Percentiles rank a stretch among this genome's conserved stretches.
phyloP scores from a whole-genome alignment of 2,888 invertebrate species.

The Phyto melanocephala region DNA sequence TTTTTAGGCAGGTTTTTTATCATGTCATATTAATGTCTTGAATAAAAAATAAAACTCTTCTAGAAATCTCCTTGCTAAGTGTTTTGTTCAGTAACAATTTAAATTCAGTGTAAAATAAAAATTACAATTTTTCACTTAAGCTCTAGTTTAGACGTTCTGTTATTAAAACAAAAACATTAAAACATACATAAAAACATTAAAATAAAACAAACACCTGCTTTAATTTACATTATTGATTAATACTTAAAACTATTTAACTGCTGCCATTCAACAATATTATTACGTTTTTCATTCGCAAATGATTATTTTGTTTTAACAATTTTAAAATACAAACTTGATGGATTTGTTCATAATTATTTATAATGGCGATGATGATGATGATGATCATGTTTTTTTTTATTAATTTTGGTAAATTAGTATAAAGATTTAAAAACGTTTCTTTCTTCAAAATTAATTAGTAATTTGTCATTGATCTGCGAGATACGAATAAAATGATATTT shows the following conservation, averaged over 20 bases:
- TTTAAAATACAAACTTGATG: background rate
- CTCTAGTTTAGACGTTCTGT: too few relatives aligned
- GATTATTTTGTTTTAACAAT: background rate
- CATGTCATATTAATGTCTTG: too few relatives aligned
- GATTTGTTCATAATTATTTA: background rate
- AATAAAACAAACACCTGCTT: background rate
- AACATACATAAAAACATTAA: background rate
- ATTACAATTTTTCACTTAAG: too few relatives aligned
- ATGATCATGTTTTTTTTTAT: too few relatives aligned
- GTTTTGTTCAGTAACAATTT: too few relatives aligned
- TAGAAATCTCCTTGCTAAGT: too few relatives aligned
- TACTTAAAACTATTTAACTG: too few relatives aligned
- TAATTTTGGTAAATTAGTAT: background rate
- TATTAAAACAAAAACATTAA: background rate
- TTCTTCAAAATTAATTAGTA: background rate
- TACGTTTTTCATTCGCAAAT: too few relatives aligned
- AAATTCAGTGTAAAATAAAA: too few relatives aligned
- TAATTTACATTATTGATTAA: slow-evolving; percentile 4
- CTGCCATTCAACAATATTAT: background rate
- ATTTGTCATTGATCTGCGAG: slow-evolving; percentile 7
- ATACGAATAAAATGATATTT: background rate
- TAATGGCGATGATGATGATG: too few relatives aligned
- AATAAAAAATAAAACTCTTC: too few relatives aligned
- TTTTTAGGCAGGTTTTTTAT: too few relatives aligned
- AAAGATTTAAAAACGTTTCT: background rate